phyloP scores from a whole-genome alignment of 2,797 vertebrate species.

The Danio albolineatus region DNA sequence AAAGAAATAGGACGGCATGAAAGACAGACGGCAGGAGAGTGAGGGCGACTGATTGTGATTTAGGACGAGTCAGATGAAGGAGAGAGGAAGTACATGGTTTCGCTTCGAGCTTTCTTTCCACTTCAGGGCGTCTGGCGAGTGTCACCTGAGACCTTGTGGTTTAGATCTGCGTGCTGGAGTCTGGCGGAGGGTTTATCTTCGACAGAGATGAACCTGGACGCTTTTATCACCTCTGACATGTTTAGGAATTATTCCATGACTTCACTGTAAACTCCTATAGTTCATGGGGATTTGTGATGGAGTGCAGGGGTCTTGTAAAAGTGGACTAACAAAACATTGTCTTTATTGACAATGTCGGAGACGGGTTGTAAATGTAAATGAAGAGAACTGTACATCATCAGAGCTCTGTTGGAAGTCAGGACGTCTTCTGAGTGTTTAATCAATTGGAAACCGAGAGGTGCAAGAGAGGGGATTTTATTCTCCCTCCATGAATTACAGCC shows the following conservation, averaged over 20 bases:
- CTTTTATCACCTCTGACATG: slow-evolving; percentile 57
- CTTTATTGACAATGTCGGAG: neutral
- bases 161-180: slow-evolving; percentile 39
- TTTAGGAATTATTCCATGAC: slow-evolving; percentile 56
- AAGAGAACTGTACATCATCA: neutral
- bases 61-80: slow-evolving; percentile 14
- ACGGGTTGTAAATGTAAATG: slow-evolving; percentile 4
- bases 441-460: neutral
- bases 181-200: slow-evolving; percentile 47
- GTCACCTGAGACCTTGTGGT: slow-evolving; percentile 66
- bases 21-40: slow-evolving; percentile 14
- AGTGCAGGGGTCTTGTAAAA: slow-evolving; percentile 43
- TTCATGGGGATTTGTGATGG: slow-evolving; percentile 37
- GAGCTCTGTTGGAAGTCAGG: slow-evolving; percentile 9
- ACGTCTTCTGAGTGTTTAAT: neutral
- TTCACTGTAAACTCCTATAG: slow-evolving; percentile 46
- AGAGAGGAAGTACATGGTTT: slow-evolving; percentile 53
- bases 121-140: slow-evolving; percentile 69
- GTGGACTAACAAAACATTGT: slow-evolving; percentile 13
- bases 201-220: slow-evolving; percentile 40
- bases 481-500: neutral
- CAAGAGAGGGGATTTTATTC: neutral
- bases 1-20: slow-evolving; percentile 12
- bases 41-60: slow-evolving; percentile 17
- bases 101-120: slow-evolving; percentile 48